Percentiles rank a stretch among this genome's conserved stretches.
Conservation (phyloP, 2,888 invertebrate genomes). For the Lucinisca nassula region DNA sequence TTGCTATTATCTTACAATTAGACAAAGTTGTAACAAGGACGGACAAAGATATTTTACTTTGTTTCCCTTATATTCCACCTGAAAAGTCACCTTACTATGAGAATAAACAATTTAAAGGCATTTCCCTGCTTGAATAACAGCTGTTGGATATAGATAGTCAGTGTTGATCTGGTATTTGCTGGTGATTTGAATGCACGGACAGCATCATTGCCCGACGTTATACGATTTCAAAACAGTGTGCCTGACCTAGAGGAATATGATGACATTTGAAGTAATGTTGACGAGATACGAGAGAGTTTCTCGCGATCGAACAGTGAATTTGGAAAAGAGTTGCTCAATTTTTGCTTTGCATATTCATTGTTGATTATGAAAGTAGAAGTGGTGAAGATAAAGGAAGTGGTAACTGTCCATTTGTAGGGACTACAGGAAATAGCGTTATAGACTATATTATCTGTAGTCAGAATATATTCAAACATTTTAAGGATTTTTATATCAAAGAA, state of each 20-base stretch:
- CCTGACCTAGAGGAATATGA: not conserved
- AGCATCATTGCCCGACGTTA: not conserved
- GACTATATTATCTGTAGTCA: not conserved
- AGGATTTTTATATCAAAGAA: not conserved
- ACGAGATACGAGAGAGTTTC: not conserved
- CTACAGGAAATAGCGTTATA: not conserved
- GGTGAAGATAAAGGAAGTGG: not conserved
- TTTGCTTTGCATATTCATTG: not conserved
- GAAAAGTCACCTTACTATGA: not conserved
- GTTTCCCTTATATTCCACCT: not conserved
- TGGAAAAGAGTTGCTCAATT: not conserved
- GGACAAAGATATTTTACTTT: not conserved
- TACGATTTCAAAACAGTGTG: not conserved
- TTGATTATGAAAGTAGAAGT: not conserved
- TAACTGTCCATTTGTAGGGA: not conserved
- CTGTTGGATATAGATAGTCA: not conserved
- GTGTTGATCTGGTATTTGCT: not conserved
- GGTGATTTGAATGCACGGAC: not conserved
- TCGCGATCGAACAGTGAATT: not conserved
- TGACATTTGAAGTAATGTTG: not conserved
- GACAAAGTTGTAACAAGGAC: not conserved
- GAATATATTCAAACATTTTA: not conserved
- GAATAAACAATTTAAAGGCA: not conserved
- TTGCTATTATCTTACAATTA: not conserved
- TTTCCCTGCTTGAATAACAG: not conserved